Evolutionary conservation across 2,113 vertebrate species (phyloP).

Genomic region (Mormyrus iriodes): DNA sequence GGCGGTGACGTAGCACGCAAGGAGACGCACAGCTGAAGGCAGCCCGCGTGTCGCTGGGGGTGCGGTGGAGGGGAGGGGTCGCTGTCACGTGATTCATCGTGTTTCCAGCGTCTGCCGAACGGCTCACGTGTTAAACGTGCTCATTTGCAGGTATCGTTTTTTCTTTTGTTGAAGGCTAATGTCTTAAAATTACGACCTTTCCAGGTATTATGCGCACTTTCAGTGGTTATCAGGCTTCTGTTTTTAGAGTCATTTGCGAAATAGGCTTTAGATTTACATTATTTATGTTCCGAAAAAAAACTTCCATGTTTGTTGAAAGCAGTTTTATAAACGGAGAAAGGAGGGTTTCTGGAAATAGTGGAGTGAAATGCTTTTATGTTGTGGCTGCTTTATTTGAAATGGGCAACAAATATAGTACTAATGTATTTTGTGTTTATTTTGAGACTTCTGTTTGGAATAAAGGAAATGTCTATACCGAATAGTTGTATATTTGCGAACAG

Average conservation of each 20-base stretch:
- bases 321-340: not conserved
- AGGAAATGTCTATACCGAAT: not conserved
- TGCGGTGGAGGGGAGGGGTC: not conserved
- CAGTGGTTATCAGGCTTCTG: not conserved
- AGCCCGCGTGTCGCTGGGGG: not conserved
- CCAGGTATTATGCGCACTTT: not conserved
- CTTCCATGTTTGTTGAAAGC: not conserved
- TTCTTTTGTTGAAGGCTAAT: not conserved
- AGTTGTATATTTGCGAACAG: not conserved
- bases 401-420: no score
- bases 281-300: not conserved
- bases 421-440: not conserved
- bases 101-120: not conserved
- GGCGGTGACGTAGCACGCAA: not conserved
- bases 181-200: not conserved
- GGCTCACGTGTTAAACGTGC: not conserved
- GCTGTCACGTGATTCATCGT: not conserved
- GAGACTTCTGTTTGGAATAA: not conserved
- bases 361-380: not conserved
- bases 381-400: not conserved
- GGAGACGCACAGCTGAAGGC: no score
- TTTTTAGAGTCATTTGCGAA: not conserved
- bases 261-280: not conserved
- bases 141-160: not conserved
- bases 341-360: not conserved